phyloP scores from a whole-genome alignment of 2,888 invertebrate species.

The Agrilus biguttatus region DNA sequence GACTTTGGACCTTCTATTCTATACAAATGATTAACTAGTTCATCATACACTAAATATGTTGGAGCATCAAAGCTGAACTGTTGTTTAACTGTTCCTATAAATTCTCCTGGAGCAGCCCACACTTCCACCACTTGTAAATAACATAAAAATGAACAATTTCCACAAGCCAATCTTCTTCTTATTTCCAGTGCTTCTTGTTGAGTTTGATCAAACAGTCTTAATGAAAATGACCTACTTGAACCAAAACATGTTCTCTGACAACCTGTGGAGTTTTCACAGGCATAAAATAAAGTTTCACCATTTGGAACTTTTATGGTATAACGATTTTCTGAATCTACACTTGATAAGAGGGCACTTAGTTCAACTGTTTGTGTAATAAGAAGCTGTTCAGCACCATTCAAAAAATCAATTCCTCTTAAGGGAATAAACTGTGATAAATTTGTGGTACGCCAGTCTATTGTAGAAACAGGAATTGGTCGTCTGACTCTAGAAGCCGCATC shows the following conservation, averaged over 20 bases:
- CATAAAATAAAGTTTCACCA: constrained; percentile 63
- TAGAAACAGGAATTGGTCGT: constrained; percentile 43
- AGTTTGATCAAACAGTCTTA: constrained; percentile 71
- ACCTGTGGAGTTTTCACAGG: constrained; percentile 48
- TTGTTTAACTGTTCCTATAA: constrained; percentile 56
- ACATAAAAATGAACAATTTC: constrained; percentile 54
- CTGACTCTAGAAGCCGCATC: constrained; percentile 15
- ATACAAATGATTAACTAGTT: constrained; percentile 45
- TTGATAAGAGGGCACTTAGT: constrained; percentile 48
- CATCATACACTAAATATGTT: constrained; percentile 53
- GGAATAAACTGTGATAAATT: constrained; percentile 46
- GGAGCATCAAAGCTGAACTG: constrained; percentile 51
- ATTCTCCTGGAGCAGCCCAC: constrained; percentile 54
- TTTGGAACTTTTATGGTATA: constrained; percentile 57
- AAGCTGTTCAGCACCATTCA: constrained; percentile 51
- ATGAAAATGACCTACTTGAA: constrained; percentile 54
- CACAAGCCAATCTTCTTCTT: constrained; percentile 51
- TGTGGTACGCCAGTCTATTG: constrained; percentile 44
- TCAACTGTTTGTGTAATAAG: constrained; percentile 71
- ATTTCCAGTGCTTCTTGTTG: constrained; percentile 70
- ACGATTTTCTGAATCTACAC: constrained; percentile 53
- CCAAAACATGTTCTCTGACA: constrained; percentile 58
- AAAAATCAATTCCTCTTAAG: constrained; percentile 53
- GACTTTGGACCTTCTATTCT: constrained; percentile 60
- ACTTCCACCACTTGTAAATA: constrained; percentile 62